Percentiles rank a stretch among this genome's conserved stretches.
phyloP scores from a whole-genome alignment of 2,113 vertebrate genomes.

The Numenius arquata region DNA sequence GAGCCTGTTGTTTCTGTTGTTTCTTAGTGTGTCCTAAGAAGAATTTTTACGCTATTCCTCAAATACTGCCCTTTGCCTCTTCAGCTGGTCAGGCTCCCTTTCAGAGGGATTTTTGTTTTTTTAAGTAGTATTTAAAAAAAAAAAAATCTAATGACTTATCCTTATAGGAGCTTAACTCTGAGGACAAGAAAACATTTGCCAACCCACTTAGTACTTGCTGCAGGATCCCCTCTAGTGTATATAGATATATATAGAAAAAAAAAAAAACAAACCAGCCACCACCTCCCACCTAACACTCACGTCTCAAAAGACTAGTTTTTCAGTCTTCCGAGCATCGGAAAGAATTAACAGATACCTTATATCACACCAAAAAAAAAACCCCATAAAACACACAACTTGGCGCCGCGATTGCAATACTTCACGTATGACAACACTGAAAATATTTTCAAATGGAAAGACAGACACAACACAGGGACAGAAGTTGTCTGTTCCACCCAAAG shows the following conservation, averaged over 20 bases:
- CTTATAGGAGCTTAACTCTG: background rate
- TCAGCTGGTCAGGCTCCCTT: background rate
- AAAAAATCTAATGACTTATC: background rate
- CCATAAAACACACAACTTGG: background rate
- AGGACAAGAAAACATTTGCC: background rate
- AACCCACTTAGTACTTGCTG: background rate
- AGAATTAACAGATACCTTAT: background rate
- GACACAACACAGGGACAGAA: background rate
- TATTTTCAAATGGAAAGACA: background rate
- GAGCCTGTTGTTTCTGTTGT: background rate
- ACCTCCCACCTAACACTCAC: background rate
- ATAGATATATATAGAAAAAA: background rate
- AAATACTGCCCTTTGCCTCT: background rate
- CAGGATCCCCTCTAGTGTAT: background rate
- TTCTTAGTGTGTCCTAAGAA: rapidly evolving
- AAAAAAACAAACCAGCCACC: background rate
- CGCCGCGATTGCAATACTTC: background rate
- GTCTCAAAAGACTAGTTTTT: background rate
- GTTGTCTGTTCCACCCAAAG: background rate
- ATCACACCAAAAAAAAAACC: background rate
- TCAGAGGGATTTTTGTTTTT: background rate
- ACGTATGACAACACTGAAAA: background rate
- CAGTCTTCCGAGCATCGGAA: background rate
- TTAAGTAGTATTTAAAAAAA: background rate
- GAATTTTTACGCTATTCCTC: background rate